phyloP scores from a whole-genome alignment of 2,888 invertebrate species.

The Diarsia rubi region DNA sequence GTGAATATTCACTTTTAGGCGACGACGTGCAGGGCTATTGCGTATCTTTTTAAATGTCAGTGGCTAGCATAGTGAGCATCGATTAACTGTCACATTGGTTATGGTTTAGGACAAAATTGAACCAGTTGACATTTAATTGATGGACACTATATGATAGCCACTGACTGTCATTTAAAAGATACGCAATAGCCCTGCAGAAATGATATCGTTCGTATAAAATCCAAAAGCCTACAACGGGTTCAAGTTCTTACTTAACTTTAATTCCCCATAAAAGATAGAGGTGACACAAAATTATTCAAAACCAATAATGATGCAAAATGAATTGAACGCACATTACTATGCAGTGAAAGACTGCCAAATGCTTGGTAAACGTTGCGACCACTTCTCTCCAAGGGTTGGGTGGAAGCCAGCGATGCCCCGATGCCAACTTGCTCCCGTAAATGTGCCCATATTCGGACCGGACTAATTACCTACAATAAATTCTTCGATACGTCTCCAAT shows the following conservation, averaged over 20 bases:
- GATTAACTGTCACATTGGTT: too few species aligned
- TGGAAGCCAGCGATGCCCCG: conserved; percentile 74
- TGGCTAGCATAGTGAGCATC: too few species aligned
- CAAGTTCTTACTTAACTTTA: background rate
- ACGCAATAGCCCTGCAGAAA: too few species aligned
- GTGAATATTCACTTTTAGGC: too few species aligned
- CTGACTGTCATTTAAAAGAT: too few species aligned
- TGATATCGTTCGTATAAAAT: background rate
- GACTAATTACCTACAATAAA: conserved; percentile 73
- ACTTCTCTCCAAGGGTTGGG: conserved; percentile 79
- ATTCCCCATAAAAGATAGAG: conserved; percentile 25
- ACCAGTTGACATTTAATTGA: too few species aligned
- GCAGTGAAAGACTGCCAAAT: conserved; percentile 85
- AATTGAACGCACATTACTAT: conserved; percentile 80
- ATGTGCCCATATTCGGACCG: conserved; percentile 74
- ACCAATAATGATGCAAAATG: conserved; percentile 73
- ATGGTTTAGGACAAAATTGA: too few species aligned
- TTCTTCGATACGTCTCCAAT: conserved; percentile 65
- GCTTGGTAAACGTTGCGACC: conserved; percentile 83
- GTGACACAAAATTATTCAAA: conserved; percentile 72
- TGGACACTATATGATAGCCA: too few species aligned
- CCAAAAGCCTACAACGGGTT: background rate
- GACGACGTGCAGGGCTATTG: too few species aligned
- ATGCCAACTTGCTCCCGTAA: conserved; percentile 78
- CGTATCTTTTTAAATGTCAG: too few species aligned